phyloP scores from a whole-genome alignment of 1,140 invertebrate genomes.

The Liolophura sinensis region DNA sequence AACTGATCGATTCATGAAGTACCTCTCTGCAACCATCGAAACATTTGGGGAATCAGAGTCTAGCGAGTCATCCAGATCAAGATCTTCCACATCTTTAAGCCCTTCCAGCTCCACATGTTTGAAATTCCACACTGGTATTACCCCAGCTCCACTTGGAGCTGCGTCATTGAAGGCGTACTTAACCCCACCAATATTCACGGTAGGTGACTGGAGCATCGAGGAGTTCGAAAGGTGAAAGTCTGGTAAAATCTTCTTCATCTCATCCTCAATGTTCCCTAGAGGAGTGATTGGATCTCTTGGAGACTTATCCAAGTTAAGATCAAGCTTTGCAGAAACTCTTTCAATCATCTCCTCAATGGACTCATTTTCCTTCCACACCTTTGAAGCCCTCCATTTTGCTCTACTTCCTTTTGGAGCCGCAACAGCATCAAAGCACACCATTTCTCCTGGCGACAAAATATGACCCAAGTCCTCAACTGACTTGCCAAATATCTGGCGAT shows the following conservation, averaged over 20 bases:
- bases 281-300: conserved; percentile 36
- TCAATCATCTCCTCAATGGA: conserved; percentile 52
- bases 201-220: conserved; percentile 28
- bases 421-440: conserved; percentile 58
- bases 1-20: conserved; percentile 55
- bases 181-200: conserved; percentile 43
- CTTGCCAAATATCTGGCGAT: conserved; percentile 57
- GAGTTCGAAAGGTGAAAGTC: conserved; percentile 43
- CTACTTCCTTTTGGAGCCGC: conserved; percentile 58
- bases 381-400: conserved; percentile 57
- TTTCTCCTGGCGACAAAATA: conserved; percentile 54
- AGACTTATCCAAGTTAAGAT: conserved; percentile 36
- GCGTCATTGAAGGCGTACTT: conserved; percentile 53
- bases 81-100: conserved; percentile 46
- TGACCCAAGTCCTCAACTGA: conserved; percentile 56
- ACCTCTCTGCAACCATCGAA: conserved; percentile 55
- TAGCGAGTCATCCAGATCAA: conserved; percentile 45
- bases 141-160: conserved; percentile 53
- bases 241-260: conserved; percentile 47
- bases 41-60: conserved; percentile 35
- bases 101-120: conserved; percentile 45
- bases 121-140: conserved; percentile 58
- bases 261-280: conserved; percentile 49
- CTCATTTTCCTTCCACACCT: conserved; percentile 57
- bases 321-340: conserved; percentile 43